Evolutionary conservation across 1,140 invertebrate genomes (phyloP), one percentile per base, ranked within the genome.

Genomic region (Drosophila ambigua): DNA sequence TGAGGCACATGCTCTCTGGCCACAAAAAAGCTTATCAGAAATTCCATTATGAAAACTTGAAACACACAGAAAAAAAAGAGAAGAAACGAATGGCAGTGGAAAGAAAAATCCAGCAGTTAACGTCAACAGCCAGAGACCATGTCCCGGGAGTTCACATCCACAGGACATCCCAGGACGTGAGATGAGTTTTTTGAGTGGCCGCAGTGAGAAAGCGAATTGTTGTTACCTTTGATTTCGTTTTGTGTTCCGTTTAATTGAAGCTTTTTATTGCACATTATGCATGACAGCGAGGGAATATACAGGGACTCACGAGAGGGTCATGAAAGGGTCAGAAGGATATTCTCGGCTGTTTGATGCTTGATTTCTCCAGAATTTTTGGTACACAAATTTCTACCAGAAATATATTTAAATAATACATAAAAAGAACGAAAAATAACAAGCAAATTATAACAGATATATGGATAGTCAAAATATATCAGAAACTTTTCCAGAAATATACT

Each of bases 31-130:
- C 77, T 74, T 82, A 87, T 88, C 83, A 79, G 75, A 87, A 87
- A 88, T 87, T 88, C 79, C 82, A 87, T 88, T 88, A 87, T 76
- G 74, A 88, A 75, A 82, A 82, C 61, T 82, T 78, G 41, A 77
- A 69, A 49, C 28, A 60, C n/a, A 59, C 46, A 69, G 44, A 8
- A 28, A 64, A 24, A 54, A 75, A 75, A 73, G n/a, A 39, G 16
- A 44, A 24, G 24, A 16, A 63, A 44, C 67, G 53, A 49, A 52
- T 57, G 15, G 41, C 49, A 53, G 23, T 43, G 43, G 35, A 51
- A 5, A 48, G 65, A 41, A 44, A 68, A 44, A 61, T 8, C 26
- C 26, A 28, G 28, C 55, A 31, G 26, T 52, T 59, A 28, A 31
- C 44, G 26, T 20, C 35, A 39, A 44, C 50, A 58, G 46, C 39